These are phyloP conservation scores for Microcebus tavaratra DNA, from an alignment of 2,113 vertebrate genomes.

Conservation along the genomic window DNA sequence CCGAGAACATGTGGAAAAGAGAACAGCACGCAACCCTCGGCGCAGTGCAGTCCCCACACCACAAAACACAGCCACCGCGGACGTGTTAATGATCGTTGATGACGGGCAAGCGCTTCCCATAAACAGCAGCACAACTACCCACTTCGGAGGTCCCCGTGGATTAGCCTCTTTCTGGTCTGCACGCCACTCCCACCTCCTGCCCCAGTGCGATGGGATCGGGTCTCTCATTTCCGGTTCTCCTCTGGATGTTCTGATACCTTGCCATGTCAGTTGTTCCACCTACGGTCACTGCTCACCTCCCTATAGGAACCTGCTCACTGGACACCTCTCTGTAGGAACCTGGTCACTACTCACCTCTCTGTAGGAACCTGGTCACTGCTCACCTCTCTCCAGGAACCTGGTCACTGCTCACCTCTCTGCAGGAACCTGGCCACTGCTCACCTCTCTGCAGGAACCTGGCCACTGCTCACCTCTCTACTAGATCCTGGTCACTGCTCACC, in stretches of 20 bases:
- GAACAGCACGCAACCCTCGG: rapidly evolving
- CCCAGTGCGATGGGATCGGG: rapidly evolving
- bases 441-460: too few relatives aligned
- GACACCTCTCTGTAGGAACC: too few relatives aligned
- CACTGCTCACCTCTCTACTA: too few relatives aligned
- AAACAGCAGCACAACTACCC: not conserved
- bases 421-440: too few relatives aligned
- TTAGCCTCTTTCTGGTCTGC: rapidly evolving
- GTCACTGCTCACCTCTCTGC: too few relatives aligned
- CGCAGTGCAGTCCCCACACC: rapidly evolving
- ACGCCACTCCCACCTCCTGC: not conserved
- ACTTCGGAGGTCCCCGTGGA: not conserved
- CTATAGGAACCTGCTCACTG: too few relatives aligned
- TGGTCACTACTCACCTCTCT: too few relatives aligned
- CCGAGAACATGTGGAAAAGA: not conserved
- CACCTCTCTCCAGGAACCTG: too few relatives aligned
- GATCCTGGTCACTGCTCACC: too few relatives aligned
- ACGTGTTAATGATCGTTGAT: not conserved
- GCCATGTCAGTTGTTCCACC: rapidly evolving
- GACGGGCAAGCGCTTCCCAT: not conserved
- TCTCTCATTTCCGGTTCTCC: rapidly evolving
- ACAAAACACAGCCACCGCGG: not conserved
- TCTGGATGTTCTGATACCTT: rapidly evolving
- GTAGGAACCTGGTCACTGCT: too few relatives aligned
- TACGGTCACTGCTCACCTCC: too few relatives aligned